Conservation (phyloP, 2,888 invertebrate genomes). For the Apodemia duryi region DNA sequence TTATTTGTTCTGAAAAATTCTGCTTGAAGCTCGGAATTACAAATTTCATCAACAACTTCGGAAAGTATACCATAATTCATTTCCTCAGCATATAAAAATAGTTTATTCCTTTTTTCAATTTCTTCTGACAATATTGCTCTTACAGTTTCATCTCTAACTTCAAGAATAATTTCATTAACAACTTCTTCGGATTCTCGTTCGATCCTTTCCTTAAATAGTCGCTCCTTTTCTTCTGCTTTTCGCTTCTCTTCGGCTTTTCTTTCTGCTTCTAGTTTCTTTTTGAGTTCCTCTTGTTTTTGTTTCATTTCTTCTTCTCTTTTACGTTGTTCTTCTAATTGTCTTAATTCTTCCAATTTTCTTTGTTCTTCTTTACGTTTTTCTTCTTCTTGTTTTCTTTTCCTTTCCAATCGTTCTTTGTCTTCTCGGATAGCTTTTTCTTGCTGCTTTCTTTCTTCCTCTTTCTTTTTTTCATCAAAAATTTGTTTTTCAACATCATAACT, state of each 20-base stretch:
- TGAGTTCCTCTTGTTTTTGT: constrained; percentile 43
- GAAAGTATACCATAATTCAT: constrained; percentile 48
- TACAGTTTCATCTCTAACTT: constrained; percentile 50
- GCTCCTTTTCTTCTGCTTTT: constrained; percentile 54
- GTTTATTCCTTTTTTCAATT: constrained; percentile 43
- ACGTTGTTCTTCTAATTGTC: constrained; percentile 36
- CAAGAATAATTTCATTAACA: constrained; percentile 50
- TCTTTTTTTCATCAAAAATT: constrained; percentile 39
- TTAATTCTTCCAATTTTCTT: constrained; percentile 31
- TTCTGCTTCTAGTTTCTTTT: constrained; percentile 50
- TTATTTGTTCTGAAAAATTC: constrained; percentile 53
- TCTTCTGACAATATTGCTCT: constrained; percentile 49
- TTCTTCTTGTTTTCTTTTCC: constrained; percentile 29
- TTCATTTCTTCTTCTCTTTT: constrained; percentile 39
- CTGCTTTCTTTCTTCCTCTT: constrained; percentile 36
- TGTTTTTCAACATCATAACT: constrained; percentile 40
- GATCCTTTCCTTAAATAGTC: constrained; percentile 51
- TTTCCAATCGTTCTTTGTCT: constrained; percentile 24
- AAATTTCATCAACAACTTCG: constrained; percentile 55
- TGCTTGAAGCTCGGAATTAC: constrained; percentile 55
- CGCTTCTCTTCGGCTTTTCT: constrained; percentile 50
- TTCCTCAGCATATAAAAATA: constrained; percentile 46
- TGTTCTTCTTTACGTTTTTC: constrained; percentile 30
- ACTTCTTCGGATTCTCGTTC: constrained; percentile 55
- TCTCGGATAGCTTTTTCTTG: constrained; percentile 22